Evolutionary conservation across 2,113 vertebrate genomes (phyloP), one percentile per base, ranked within the genome.

Genomic region (Ctenomys sociabilis): DNA sequence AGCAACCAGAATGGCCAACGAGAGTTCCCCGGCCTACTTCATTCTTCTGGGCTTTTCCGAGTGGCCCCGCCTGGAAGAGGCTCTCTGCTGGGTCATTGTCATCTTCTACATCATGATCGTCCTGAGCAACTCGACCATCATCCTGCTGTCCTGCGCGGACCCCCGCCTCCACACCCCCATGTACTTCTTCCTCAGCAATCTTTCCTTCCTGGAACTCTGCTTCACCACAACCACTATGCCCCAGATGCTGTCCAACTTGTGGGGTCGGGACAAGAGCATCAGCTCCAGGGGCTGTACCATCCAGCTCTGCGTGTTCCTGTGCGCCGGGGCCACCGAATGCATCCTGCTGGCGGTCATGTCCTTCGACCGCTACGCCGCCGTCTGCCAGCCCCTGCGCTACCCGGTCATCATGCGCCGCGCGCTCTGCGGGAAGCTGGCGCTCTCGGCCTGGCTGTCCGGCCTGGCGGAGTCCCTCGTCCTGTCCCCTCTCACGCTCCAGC

Each of bases 41-140:
- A 75, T 96, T 13, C 82, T 93, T 19, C 87, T 90, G 2, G 64
- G 83, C 6, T 83, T 91, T 57, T 94, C 95, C 21, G 19, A 75
- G 22, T 77, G 83, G 83, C 75, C 66, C 2, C 75, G 49, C 32
- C 5, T 93, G 12, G 92, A 94, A 78, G 68, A 32, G 3, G 1
- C 61, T 59, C 32, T 97, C 49, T 92, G 94, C 66, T 93, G 88
- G 52, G 13, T 92, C 40, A 61, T 96, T 16, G 77, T 63, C 13
- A 0, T 83, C 73, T 45, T 90, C 6, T 96, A 96, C 17, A 19
- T 13, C 72, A 61, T 96, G 85, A 97, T 54, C 10, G 40, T 95
- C 17, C 68, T 88, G 3, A 28, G 77, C 37, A 95, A 97, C 40
- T 14, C 43, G 7, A 90, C 37, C 1, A 96, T 96, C 32, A 73